Evolutionary conservation across 2,113 vertebrate species (phyloP).

Genomic region (Microtus ochrogaster): DNA sequence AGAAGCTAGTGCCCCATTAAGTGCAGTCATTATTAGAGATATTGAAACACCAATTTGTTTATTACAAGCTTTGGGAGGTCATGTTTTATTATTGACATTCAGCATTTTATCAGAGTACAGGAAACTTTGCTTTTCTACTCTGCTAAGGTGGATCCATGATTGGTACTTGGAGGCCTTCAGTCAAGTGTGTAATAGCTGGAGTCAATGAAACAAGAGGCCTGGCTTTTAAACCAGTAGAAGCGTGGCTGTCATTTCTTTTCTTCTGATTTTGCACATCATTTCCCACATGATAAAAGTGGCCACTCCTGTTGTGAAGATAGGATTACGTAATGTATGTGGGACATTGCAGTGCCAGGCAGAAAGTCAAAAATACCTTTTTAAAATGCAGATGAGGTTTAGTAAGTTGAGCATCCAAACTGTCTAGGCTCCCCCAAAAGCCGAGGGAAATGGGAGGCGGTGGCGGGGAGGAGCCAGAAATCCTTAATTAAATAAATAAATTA

Average conservation of each 20-base stretch:
- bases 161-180: neutral
- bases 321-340: no score
- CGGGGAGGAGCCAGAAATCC: no score
- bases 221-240: neutral
- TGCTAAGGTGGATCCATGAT: neutral
- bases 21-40: neutral
- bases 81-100: neutral
- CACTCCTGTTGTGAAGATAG: no score
- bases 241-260: no score
- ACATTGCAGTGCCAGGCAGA: no score
- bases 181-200: neutral
- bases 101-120: neutral
- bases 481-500: no score
- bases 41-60: slow-evolving; percentile 16
- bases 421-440: no score
- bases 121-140: neutral
- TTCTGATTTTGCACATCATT: no score
- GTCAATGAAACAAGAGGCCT: neutral
- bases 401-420: no score
- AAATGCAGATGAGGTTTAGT: neutral
- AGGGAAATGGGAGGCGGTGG: no score
- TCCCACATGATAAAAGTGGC: no score
- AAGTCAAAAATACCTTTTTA: neutral
- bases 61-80: neutral
- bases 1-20: neutral